Evolutionary conservation across 2,113 vertebrate genomes (phyloP).

Genomic region (Paradisaea rubra): DNA sequence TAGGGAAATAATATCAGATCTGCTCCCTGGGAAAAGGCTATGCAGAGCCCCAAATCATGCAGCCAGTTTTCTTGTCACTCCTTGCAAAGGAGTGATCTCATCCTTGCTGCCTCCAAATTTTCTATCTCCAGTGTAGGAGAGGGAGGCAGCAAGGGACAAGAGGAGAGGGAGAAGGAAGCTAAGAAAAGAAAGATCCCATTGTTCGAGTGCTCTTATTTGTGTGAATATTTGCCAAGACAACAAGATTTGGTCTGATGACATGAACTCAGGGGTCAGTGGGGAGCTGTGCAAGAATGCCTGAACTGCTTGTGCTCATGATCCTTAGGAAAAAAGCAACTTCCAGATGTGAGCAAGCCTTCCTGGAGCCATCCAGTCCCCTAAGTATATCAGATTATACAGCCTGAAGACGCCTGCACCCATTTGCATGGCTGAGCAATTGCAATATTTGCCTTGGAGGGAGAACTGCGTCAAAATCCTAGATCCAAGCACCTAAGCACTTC

Average conservation of each 20-base stretch:
- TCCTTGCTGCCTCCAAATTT: slow-evolving; percentile 47
- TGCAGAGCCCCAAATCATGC: background rate
- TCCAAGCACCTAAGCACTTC: background rate
- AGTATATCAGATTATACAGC: background rate
- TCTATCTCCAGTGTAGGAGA: slow-evolving; percentile 45
- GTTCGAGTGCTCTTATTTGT: slow-evolving; percentile 54
- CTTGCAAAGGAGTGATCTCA: slow-evolving; percentile 54
- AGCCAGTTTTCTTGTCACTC: slow-evolving; percentile 26
- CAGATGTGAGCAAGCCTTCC: slow-evolving; percentile 6
- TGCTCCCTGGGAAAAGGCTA: background rate
- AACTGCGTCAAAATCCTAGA: background rate
- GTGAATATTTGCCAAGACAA: slow-evolving; percentile 57
- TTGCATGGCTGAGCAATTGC: background rate
- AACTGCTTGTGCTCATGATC: background rate
- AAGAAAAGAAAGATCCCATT: slow-evolving; percentile 59
- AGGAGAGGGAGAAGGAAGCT: background rate
- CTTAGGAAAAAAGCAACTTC: slow-evolving; percentile 20
- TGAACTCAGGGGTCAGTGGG: slow-evolving; percentile 13
- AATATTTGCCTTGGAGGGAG: background rate
- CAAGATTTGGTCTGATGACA: slow-evolving; percentile 55
- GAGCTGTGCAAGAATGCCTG: slow-evolving; percentile 40
- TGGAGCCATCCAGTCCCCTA: background rate
- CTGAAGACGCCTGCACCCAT: background rate
- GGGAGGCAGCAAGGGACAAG: slow-evolving; percentile 21
- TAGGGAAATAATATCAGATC: slow-evolving; percentile 26